A percentile compares a stretch with the other conserved stretches of the same genome.
Evolutionary conservation across 2,888 invertebrate genomes (phyloP).

Genomic region (Bombyx huttoni): DNA sequence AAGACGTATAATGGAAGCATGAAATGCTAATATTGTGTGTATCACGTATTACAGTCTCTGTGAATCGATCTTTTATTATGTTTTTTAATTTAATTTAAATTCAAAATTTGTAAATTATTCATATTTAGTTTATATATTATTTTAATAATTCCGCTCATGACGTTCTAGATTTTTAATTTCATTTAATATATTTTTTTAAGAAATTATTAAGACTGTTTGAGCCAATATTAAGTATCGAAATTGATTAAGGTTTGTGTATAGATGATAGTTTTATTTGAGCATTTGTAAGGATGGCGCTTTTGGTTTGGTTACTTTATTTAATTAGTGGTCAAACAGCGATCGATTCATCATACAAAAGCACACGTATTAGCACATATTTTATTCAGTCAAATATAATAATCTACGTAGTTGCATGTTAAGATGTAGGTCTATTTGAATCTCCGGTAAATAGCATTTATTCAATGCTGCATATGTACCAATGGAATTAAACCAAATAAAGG

Average conservation of each 20-base stretch:
- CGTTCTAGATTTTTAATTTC: not conserved
- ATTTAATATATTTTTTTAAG: conserved; percentile 4
- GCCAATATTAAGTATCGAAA: conserved; percentile 4
- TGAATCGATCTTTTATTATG: conserved; percentile 1
- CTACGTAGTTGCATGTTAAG: not conserved
- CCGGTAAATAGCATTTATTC: not conserved
- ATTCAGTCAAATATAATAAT: not conserved
- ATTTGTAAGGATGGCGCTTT: not conserved
- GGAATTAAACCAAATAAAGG: conserved; percentile 40
- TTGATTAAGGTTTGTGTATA: not conserved
- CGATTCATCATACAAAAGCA: not conserved
- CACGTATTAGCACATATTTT: not conserved
- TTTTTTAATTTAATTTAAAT: conserved; percentile 1
- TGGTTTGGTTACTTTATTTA: not conserved
- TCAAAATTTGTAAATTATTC: not conserved
- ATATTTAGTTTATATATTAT: conserved; percentile 1
- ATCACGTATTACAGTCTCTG: not conserved
- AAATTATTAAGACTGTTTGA: conserved; percentile 10
- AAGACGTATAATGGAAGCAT: conserved; percentile 1
- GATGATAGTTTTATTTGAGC: not conserved
- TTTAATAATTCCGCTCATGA: not conserved
- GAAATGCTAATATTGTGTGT: conserved; percentile 3
- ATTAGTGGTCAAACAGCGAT: not conserved
- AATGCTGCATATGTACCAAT: conserved; percentile 17
- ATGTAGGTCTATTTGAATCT: not conserved